Conservation (phyloP, 1,140 invertebrate species). For the Berghia stephanieae region DNA sequence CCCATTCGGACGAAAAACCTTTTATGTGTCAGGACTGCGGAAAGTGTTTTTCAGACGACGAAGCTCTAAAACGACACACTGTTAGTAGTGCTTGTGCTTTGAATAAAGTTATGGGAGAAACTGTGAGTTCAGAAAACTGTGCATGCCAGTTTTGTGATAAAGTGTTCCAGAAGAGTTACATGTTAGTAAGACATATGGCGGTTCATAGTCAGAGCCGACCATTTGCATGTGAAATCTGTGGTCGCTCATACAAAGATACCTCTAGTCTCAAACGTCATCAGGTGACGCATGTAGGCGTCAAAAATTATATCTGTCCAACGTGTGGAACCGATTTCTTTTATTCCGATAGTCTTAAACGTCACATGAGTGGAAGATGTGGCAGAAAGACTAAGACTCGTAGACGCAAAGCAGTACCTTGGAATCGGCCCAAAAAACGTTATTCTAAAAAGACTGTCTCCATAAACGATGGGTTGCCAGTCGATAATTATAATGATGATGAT, state of each 20-base stretch:
- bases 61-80: neutral
- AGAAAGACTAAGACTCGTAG: neutral
- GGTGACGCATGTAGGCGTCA: conserved; percentile 17
- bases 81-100: neutral
- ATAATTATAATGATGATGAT: neutral
- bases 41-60: neutral
- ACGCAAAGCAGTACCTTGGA: neutral
- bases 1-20: conserved; percentile 4
- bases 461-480: too few species aligned
- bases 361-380: conserved; percentile 5
- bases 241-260: conserved; percentile 25
- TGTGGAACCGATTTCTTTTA: conserved; percentile 30
- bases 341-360: conserved; percentile 29
- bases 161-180: conserved; percentile 23
- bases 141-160: conserved; percentile 17
- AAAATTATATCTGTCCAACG: conserved; percentile 14
- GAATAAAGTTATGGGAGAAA: neutral
- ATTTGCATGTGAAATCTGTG: conserved; percentile 19
- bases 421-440: neutral
- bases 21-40: neutral
- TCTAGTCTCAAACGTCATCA: conserved; percentile 24
- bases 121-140: neutral
- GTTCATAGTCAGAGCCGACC: conserved; percentile 25
- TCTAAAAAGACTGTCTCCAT: neutral
- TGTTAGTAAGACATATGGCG: conserved; percentile 21